These are phyloP conservation scores for Hyphantria cunea DNA, from an alignment of 1,140 invertebrate species.

Conservation along the genomic window DNA sequence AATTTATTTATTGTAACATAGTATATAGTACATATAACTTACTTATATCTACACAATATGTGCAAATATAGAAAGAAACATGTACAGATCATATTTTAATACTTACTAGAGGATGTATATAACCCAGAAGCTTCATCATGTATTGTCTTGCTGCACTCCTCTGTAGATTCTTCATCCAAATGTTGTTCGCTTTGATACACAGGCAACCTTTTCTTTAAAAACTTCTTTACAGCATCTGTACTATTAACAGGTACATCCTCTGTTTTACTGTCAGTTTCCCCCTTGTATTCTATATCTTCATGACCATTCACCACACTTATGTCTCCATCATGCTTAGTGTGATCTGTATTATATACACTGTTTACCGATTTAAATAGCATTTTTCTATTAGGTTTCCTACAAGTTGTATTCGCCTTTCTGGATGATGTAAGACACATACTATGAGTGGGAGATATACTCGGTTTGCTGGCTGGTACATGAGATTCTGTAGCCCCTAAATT, in stretches of 20 bases:
- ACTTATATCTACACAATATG: too few relatives aligned
- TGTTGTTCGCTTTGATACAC: slow-evolving; percentile 15
- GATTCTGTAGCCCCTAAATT: too few relatives aligned
- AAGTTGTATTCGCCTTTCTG: too few relatives aligned
- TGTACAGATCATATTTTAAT: too few relatives aligned
- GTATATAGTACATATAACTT: too few relatives aligned
- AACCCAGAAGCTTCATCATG: slow-evolving; percentile 50
- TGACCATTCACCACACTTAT: neutral
- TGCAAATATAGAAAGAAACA: too few relatives aligned
- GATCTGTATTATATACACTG: neutral
- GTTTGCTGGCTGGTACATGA: too few relatives aligned
- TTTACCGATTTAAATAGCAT: neutral
- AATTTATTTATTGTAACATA: too few relatives aligned
- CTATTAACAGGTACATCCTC: slow-evolving; percentile 5
- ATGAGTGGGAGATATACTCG: too few relatives aligned
- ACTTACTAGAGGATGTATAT: slow-evolving; percentile 55
- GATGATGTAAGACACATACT: too few relatives aligned
- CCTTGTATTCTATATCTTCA: neutral
- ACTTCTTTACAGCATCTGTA: slow-evolving; percentile 44
- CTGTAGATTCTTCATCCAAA: neutral
- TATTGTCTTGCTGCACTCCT: neutral
- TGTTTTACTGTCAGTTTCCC: neutral
- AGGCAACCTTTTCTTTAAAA: slow-evolving; percentile 51
- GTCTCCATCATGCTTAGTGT: neutral
- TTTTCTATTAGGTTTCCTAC: neutral